Base-by-base conservation (phyloP, 2,113 vertebrate genomes). In the Gambusia holbrooki region DNA sequence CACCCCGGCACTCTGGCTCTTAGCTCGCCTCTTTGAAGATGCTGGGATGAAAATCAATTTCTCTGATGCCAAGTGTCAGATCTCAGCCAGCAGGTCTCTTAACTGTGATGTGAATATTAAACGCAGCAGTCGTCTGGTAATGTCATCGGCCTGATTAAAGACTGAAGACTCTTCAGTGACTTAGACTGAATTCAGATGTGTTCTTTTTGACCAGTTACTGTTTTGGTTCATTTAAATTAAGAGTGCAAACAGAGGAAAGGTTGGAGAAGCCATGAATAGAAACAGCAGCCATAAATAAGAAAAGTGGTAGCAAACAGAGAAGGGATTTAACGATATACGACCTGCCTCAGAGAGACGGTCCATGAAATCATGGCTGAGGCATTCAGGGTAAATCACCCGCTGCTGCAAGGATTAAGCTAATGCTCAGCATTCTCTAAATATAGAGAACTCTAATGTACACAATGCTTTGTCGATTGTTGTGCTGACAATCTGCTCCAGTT, bases 351-450 rank as follows among this genome's bases (percentile, higher is more conserved):
- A 51, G 58, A 67, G 58, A 73, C 70, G 73, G 30, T 48, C 45
- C 15, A 48, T 37, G 74, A 84, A 64, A 73, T 58, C 69, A 81
- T 62, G 32, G 40, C 76, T 62, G 1, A 11, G 69, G 70, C 67
- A 71, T 63, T 71, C 40, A 72, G 17, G 58, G 62, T 69, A 79
- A 74, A 87, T 81, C 80, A 78, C 63, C 65, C 60, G 65, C 74
- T 75, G 74, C 85, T 81, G 81, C 58, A 70, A 77, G 85, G 89
- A 91, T 84, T 80, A 85, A 66, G 29, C 67, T 62, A 70, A 83
- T 79, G 80, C 83, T 85, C 48, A 81, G 86, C 83, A 83, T 66
- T 77, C 45, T 82, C 92, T 92, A 93, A 92, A 93, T 89, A 93
- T 93, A 94, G 90, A 35, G 68, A 60, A 25, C 64, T 89, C 78